These are phyloP conservation scores for Mungos mungo DNA, from an alignment of 2,113 vertebrate species.

Conservation along the genomic window DNA sequence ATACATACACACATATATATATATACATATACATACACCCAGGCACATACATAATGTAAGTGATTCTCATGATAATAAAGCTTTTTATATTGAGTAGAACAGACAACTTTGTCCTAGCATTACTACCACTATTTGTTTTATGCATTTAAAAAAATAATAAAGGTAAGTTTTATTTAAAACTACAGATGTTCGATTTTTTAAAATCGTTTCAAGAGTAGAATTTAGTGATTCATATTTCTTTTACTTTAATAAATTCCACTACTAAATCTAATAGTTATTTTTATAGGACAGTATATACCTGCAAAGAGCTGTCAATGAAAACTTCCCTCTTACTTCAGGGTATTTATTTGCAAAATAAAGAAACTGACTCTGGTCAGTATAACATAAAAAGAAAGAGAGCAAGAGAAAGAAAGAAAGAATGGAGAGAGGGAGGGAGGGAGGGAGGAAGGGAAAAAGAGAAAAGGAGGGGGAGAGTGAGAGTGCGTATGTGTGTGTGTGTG, in stretches of 20 bases:
- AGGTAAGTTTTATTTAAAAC: too few species aligned
- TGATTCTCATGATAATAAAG: not conserved
- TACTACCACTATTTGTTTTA: not conserved
- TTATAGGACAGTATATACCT: not conserved
- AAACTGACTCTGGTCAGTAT: not conserved
- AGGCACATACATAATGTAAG: not conserved
- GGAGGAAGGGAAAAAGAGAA: not conserved
- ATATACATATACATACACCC: not conserved
- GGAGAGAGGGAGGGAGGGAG: fast-evolving
- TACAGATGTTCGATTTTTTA: too few species aligned
- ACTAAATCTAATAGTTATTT: not conserved
- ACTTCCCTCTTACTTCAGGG: not conserved
- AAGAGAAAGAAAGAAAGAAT: not conserved
- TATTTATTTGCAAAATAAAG: not conserved
- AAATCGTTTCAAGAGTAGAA: too few species aligned
- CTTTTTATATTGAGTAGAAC: not conserved
- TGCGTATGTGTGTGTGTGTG: too few species aligned
- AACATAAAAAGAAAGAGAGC: too few species aligned
- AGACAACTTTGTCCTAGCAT: not conserved
- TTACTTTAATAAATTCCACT: not conserved
- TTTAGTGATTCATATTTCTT: not conserved
- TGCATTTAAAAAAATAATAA: too few species aligned
- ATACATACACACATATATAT: not conserved
- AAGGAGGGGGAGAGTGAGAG: too few species aligned
- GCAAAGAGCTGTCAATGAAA: not conserved